A percentile compares a stretch with the other conserved stretches of the same genome.
phyloP scores from a whole-genome alignment of 2,797 vertebrate species.

The Moxostoma hubbsi region DNA sequence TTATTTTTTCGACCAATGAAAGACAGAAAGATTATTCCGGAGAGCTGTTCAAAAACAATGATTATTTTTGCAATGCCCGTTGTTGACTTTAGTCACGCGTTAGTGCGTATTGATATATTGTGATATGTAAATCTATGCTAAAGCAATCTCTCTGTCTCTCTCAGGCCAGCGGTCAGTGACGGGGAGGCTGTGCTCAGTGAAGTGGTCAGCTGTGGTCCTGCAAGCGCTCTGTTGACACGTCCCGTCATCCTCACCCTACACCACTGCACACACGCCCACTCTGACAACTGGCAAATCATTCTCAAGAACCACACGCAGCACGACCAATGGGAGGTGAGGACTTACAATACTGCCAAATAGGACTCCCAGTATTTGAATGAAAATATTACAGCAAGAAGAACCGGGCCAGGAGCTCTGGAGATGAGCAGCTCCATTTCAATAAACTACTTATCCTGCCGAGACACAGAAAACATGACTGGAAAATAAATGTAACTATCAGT shows the following conservation, averaged over 20 bases:
- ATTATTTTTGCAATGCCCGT: too few species aligned
- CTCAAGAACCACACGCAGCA: constrained; percentile 87
- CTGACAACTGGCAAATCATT: constrained; percentile 93
- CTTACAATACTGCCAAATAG: background rate
- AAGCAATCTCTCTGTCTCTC: background rate
- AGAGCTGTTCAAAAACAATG: too few species aligned
- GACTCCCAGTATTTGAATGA: constrained; percentile 4
- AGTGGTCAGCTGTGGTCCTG: constrained; percentile 92
- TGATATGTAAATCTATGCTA: too few species aligned
- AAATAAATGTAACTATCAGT: constrained; percentile 47
- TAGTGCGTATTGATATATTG: too few species aligned
- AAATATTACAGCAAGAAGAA: constrained; percentile 2
- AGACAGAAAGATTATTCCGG: too few species aligned
- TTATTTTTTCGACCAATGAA: too few species aligned
- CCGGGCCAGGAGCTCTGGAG: constrained; percentile 30
- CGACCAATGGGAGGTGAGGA: constrained; percentile 91
- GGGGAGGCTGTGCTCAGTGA: constrained; percentile 90
- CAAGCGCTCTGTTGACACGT: constrained; percentile 88
- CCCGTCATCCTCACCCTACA: constrained; percentile 91
- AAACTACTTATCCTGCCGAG: constrained; percentile 37
- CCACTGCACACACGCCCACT: constrained; percentile 88
- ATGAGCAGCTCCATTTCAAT: constrained; percentile 36
- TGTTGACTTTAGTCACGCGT: too few species aligned
- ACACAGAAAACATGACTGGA: constrained; percentile 24
- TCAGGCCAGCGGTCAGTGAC: constrained; percentile 88